These are phyloP conservation scores for Chaetops frenatus DNA, from an alignment of 2,113 vertebrate species.

Conservation along the genomic window DNA sequence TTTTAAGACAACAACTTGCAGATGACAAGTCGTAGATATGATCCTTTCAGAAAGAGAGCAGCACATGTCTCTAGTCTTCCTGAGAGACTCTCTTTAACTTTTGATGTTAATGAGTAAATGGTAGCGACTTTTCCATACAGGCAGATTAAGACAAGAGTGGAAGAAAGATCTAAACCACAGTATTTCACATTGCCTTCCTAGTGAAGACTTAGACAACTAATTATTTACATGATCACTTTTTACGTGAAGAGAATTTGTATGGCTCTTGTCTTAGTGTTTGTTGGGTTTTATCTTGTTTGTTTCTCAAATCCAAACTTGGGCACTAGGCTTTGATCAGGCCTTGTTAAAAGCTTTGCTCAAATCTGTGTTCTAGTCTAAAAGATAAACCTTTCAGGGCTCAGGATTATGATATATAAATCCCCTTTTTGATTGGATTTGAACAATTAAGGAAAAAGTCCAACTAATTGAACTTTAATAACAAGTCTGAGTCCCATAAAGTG, in stretches of 20 bases:
- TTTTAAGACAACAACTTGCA: neutral
- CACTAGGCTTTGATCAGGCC: neutral
- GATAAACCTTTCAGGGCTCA: neutral
- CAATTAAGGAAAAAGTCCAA: neutral
- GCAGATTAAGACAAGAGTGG: neutral
- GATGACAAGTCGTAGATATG: neutral
- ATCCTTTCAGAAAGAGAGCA: neutral
- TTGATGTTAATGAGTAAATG: neutral
- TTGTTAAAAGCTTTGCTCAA: neutral
- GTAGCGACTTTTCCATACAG: neutral
- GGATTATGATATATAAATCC: neutral
- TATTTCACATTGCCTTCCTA: neutral
- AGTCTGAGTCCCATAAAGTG: neutral
- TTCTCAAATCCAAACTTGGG: neutral
- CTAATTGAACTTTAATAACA: neutral
- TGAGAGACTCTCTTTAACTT: neutral
- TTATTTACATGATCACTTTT: neutral
- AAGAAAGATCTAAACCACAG: neutral
- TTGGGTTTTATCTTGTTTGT: neutral
- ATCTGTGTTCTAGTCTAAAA: neutral
- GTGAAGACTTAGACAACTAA: neutral
- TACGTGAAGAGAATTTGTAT: neutral
- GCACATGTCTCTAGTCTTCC: neutral
- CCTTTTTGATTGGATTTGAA: neutral
- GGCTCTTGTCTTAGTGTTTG: neutral